Evolutionary conservation across 2,113 vertebrate genomes (phyloP).

Genomic region (Campylomormyrus numenius): DNA sequence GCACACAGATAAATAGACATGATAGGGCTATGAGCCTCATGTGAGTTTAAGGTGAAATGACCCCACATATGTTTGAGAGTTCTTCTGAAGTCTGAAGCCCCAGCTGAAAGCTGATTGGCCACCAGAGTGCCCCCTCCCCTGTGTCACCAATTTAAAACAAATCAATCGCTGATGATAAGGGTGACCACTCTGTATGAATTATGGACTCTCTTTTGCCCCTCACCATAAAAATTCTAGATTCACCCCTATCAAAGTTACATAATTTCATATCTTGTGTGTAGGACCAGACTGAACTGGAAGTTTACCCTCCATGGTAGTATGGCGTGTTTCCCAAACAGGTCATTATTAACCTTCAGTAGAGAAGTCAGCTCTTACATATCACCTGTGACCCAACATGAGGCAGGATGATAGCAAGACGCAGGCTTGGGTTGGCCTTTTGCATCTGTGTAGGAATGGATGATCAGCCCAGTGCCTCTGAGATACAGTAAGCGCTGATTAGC

Average conservation of each 20-base stretch:
- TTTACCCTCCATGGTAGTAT: neutral
- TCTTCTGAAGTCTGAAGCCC: neutral
- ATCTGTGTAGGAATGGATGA: neutral
- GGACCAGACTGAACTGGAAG: neutral
- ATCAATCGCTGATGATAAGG: neutral
- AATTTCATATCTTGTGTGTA: neutral
- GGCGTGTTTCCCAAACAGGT: neutral
- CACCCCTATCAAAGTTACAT: neutral
- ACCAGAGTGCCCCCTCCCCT: neutral
- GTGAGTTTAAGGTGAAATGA: neutral
- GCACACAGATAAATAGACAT: slow-evolving; percentile 1
- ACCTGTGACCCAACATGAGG: neutral
- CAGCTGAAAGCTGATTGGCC: neutral
- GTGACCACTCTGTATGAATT: neutral
- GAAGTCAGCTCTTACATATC: neutral
- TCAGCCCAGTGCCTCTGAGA: neutral
- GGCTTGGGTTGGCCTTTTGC: neutral
- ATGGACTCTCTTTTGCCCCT: neutral
- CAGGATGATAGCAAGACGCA: neutral
- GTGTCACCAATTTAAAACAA: neutral
- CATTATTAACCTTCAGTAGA: neutral
- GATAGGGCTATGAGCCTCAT: neutral
- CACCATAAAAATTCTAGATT: neutral
- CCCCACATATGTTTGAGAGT: neutral
- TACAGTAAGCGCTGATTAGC: neutral